phyloP scores from a whole-genome alignment of 1,140 invertebrate species.

The Gerris buenoi region DNA sequence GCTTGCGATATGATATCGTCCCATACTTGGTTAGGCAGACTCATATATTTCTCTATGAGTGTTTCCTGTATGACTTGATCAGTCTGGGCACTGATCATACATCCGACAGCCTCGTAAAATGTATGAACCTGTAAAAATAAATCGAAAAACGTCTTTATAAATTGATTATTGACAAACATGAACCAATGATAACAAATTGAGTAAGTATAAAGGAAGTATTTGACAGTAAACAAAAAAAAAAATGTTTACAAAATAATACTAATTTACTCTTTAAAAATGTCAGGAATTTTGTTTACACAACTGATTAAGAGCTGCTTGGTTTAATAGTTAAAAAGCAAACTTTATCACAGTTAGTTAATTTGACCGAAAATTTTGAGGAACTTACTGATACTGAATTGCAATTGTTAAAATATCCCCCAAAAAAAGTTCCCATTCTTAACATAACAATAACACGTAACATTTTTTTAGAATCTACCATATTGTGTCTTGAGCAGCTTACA shows the following conservation, averaged over 20 bases:
- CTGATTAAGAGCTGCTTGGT: too few relatives aligned
- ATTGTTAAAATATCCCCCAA: too few relatives aligned
- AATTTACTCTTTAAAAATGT: too few relatives aligned
- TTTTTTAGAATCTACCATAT: too few relatives aligned
- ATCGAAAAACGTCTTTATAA: conserved; percentile 8
- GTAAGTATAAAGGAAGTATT: neutral
- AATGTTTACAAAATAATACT: neutral
- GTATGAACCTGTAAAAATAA: conserved; percentile 71
- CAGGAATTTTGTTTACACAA: too few relatives aligned
- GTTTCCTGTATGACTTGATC: conserved; percentile 79
- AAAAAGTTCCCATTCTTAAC: too few relatives aligned
- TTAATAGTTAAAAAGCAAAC: too few relatives aligned
- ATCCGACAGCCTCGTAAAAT: conserved; percentile 98
- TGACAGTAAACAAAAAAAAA: neutral
- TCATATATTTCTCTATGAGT: conserved; percentile 95
- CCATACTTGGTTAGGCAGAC: conserved; percentile 96
- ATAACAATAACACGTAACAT: too few relatives aligned
- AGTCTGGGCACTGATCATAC: conserved; percentile 93
- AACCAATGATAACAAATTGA: neutral
- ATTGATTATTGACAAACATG: neutral
- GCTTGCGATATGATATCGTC: conserved; percentile 96
- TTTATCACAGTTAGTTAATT: too few relatives aligned
- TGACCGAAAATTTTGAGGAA: too few relatives aligned
- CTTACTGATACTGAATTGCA: too few relatives aligned
- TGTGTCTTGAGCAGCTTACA: too few relatives aligned